Evolutionary conservation across 2,113 vertebrate species (phyloP), one percentile per base, ranked within the genome.

Genomic region (Actenoides lindsayi): DNA sequence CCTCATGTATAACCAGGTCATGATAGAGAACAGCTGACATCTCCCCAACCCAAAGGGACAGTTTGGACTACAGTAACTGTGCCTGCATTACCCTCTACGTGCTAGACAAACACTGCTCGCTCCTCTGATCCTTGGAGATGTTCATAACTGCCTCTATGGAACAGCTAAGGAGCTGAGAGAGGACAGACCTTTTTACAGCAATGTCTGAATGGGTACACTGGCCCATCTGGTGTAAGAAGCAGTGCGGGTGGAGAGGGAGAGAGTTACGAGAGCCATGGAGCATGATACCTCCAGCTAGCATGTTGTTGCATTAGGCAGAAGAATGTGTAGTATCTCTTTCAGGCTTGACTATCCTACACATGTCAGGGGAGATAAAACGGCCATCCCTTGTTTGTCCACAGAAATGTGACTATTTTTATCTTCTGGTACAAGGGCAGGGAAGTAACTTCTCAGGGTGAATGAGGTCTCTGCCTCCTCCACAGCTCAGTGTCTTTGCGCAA

Each of bases 251-350:
- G 65, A 85, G 51, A 42, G 64, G 20, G 30, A 51, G 35, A 70
- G 35, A 67, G 23, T 64, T 80, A 9, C 1, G 0, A 39, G 67
- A 54, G 50, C 35, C 53, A 14, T 12, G 28, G 42, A 75, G 33
- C 9, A 25, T 0, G 0, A 79, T 41, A n/a, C 11, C 18, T 41
- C 16, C 70, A 73, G 28, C 20, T 51, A 65, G 20, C 13, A 3
- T 5, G 33, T 41, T 77, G 71, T 13, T 57, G 31, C 9, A 0
- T 31, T 79, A 50, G 42, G 56, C 30, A 89, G 60, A 89, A 78
- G 79, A 77, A 27, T 1, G 3, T 28, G 6, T 13, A 7, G 15
- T 5, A 11, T 6, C 8, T 59, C 39, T 33, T 42, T 27, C 33
- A 70, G 56, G 19, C 35, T 78, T 73, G 37, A 31, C 54, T 81